Conservation (phyloP, 2,113 vertebrate species). For the Chloroceryle aenea region DNA sequence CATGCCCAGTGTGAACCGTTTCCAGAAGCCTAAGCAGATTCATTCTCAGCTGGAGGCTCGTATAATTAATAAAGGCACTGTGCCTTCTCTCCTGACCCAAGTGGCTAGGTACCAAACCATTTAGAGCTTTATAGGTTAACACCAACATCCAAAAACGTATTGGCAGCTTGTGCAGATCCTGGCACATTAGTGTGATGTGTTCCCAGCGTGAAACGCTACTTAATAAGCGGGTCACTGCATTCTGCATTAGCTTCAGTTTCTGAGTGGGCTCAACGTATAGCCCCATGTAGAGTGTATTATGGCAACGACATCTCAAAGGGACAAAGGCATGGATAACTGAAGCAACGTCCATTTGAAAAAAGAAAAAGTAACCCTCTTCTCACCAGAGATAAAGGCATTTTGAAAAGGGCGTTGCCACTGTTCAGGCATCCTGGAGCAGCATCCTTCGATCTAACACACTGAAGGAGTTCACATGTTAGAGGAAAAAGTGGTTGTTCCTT, state of each 20-base stretch:
- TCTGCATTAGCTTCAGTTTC: constrained; percentile 62
- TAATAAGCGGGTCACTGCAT: constrained; percentile 58
- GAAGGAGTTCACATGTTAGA: not conserved
- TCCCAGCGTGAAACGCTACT: constrained; percentile 29
- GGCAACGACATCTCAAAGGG: constrained; percentile 33
- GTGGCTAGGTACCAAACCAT: constrained; percentile 61
- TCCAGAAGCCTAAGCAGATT: constrained; percentile 64
- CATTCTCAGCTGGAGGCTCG: constrained; percentile 64
- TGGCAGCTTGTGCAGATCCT: constrained; percentile 50
- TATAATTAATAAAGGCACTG: constrained; percentile 58
- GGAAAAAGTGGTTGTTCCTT: not conserved
- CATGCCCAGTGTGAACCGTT: constrained; percentile 29
- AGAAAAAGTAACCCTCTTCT: not conserved
- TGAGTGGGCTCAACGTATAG: constrained; percentile 1
- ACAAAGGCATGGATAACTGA: constrained; percentile 16
- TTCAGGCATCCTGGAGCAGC: not conserved
- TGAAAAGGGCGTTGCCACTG: not conserved
- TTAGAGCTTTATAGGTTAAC: constrained; percentile 67
- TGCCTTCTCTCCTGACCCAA: constrained; percentile 58
- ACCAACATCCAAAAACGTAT: constrained; percentile 52
- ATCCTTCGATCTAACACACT: not conserved
- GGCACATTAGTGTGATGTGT: constrained; percentile 27
- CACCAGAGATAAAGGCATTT: not conserved
- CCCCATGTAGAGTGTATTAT: constrained; percentile 30
- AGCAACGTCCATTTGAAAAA: constrained; percentile 3